phyloP scores from a whole-genome alignment of 2,888 invertebrate species.

The Abrostola triplasia region DNA sequence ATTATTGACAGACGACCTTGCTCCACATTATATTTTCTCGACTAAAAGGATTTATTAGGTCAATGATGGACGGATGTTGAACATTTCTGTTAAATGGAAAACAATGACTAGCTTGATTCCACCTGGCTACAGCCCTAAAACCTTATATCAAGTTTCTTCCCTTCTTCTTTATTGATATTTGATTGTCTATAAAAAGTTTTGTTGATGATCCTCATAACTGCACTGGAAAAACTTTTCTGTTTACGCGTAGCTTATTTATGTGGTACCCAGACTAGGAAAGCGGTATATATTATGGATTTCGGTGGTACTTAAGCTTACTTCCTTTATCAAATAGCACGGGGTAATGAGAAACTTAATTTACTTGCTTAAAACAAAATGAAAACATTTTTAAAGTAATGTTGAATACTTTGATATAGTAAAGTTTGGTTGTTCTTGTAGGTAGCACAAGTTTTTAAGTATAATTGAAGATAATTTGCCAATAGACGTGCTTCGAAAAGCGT shows the following conservation, averaged over 20 bases:
- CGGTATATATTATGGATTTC: no score
- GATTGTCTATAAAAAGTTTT: constrained; percentile 34
- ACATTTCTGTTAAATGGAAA: constrained; percentile 58
- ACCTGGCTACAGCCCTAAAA: constrained; percentile 22
- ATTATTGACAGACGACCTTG: constrained; percentile 83
- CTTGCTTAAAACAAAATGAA: no score
- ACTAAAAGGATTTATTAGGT: constrained; percentile 71
- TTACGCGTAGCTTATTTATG: not conserved
- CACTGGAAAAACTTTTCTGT: not conserved
- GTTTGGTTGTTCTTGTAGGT: no score
- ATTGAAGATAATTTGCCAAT: no score
- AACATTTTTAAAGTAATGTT: no score
- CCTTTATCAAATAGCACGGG: not conserved
- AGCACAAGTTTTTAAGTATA: no score
- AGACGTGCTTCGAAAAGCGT: no score
- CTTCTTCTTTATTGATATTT: constrained; percentile 39
- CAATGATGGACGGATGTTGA: constrained; percentile 66
- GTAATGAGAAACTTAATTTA: no score
- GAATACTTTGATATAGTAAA: no score
- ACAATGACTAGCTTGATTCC: constrained; percentile 58
- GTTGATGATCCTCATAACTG: constrained; percentile 1
- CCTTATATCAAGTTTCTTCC: constrained; percentile 10
- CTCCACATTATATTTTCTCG: constrained; percentile 77
- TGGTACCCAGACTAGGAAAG: no score
- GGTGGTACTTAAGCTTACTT: not conserved